Percentiles rank a stretch among this genome's conserved stretches.
phyloP scores from a whole-genome alignment of 1,140 invertebrate genomes.

The Patella vulgata region DNA sequence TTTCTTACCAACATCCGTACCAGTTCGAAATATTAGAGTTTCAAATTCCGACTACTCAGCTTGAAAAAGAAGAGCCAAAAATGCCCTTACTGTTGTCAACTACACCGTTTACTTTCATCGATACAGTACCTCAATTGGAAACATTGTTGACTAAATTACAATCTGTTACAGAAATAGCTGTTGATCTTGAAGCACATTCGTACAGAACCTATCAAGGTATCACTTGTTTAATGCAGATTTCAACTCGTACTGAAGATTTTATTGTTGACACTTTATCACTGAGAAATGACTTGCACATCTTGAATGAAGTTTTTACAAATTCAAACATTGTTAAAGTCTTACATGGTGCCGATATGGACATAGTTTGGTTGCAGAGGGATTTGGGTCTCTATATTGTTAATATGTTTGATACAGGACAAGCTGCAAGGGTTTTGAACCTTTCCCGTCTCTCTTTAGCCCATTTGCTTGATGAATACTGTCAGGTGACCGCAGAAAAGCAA shows the following conservation, averaged over 20 bases:
- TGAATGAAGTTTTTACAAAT: constrained; percentile 94
- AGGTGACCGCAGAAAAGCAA: constrained; percentile 84
- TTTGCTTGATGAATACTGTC: constrained; percentile 83
- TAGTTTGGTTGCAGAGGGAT: constrained; percentile 95
- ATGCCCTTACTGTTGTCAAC: constrained; percentile 69
- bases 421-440: constrained; percentile 78
- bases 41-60: constrained; percentile 37
- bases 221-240: constrained; percentile 95
- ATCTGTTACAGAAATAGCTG: constrained; percentile 78
- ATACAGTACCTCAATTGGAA: constrained; percentile 74
- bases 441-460: constrained; percentile 80
- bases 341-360: constrained; percentile 90
- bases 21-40: constrained; percentile 81
- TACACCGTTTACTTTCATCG: constrained; percentile 77
- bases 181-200: constrained; percentile 91
- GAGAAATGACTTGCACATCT: constrained; percentile 80
- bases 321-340: constrained; percentile 92
- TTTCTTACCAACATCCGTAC: constrained; percentile 85
- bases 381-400: constrained; percentile 95
- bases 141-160: constrained; percentile 76
- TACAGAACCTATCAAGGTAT: constrained; percentile 84
- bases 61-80: constrained; percentile 42
- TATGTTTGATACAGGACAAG: constrained; percentile 96
- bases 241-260: constrained; percentile 86
- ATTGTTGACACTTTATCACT: constrained; percentile 89